Conservation (phyloP, 1,140 invertebrate genomes). For the Paramacrobiotus metropolitanus region DNA sequence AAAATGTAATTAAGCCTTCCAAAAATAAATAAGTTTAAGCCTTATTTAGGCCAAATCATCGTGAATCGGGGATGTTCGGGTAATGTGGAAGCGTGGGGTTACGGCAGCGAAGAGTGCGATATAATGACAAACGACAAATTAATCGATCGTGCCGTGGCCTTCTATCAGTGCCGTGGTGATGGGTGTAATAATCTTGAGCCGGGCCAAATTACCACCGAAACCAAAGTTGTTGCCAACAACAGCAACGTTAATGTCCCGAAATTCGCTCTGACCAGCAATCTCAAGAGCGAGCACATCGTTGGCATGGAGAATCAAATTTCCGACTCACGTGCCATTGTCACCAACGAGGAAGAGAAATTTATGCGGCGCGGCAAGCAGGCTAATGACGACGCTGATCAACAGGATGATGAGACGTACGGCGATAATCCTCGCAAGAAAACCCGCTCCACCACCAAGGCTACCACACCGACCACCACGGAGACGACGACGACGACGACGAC, state of each 20-base stretch:
- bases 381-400: not conserved
- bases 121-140: not conserved
- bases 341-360: not conserved
- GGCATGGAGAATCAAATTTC: not conserved
- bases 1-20: no score
- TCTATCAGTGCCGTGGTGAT: constrained; percentile 3
- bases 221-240: not conserved
- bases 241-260: not conserved
- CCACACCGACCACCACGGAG: not conserved
- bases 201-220: not conserved
- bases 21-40: no score
- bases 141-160: not conserved
- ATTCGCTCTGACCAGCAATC: not conserved
- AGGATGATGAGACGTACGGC: not conserved
- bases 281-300: not conserved
- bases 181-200: not conserved
- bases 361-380: not conserved
- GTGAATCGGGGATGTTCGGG: constrained; percentile 1
- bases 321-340: not conserved
- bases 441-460: not conserved
- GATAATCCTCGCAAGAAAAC: not conserved
- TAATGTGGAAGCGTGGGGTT: not conserved
- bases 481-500: not conserved
- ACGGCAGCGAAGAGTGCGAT: not conserved
- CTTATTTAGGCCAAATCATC: no score